Evolutionary conservation across 2,888 invertebrate genomes (phyloP).

Genomic region (Taenaris catops): DNA sequence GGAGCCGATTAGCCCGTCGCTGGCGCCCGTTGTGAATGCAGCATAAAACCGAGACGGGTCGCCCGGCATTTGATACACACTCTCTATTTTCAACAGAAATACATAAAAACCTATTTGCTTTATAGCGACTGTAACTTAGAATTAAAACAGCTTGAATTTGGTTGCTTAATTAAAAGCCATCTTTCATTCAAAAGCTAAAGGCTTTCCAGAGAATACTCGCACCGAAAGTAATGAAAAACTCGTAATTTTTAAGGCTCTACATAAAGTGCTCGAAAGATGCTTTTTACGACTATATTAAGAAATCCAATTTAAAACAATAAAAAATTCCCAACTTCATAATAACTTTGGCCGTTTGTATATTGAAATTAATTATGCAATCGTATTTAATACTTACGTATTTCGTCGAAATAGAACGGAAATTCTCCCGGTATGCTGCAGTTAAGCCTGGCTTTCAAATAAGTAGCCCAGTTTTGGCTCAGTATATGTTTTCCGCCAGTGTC

Average conservation of each 20-base stretch:
- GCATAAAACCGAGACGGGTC: constrained; percentile 83
- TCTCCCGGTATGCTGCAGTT: constrained; percentile 87
- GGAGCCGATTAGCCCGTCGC: constrained; percentile 84
- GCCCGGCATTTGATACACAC: constrained; percentile 83
- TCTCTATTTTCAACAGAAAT: constrained; percentile 66
- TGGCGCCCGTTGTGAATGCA: constrained; percentile 83
- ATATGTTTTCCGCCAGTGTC: constrained; percentile 84
- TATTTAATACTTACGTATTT: constrained; percentile 80
- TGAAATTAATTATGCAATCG: constrained; percentile 5
- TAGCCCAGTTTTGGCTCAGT: constrained; percentile 83
- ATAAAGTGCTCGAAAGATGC: no score
- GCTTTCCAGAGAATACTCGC: no score
- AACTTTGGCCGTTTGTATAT: neutral
- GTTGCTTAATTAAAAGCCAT: no score
- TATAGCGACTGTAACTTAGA: no score
- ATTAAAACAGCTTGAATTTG: no score
- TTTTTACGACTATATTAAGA: no score
- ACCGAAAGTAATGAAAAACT: no score
- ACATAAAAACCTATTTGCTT: constrained; percentile 14
- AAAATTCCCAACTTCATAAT: constrained; percentile 3
- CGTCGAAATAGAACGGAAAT: constrained; percentile 87
- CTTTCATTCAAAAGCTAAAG: no score
- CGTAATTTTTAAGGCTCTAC: no score
- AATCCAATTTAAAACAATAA: no score
- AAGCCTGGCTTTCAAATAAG: constrained; percentile 83